Base-by-base conservation (phyloP, 53 echinoderm and acorn worm genomes). In the Antedon mediterranea region DNA sequence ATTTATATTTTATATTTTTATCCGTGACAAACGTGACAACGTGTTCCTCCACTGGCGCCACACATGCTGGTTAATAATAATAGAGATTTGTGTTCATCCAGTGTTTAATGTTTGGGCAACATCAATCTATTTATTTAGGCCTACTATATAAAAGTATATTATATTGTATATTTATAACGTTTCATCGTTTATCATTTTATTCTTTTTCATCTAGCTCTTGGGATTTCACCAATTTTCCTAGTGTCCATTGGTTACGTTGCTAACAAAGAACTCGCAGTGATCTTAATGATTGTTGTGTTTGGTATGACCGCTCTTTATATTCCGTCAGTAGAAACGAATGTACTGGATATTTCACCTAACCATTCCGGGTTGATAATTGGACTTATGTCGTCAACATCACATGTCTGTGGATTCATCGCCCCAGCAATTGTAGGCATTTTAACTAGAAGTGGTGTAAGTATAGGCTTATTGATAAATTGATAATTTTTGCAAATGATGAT, bases 181-280 rank as follows among this genome's bases (percentile, higher is more conserved):
- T n/a, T n/a, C n/a, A n/a, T n/a, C n/a, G n/a, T n/a, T n/a, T n/a
- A n/a, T n/a, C n/a, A n/a, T n/a, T n/a, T n/a, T n/a, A n/a, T n/a
- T n/a, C n/a, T n/a, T 11, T 37, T 37, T 37, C 37, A 28, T 43
- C 14, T 30, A 82, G 82, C 28, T 6, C 76, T 75, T 5, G 29
- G 75, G 13, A 70, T 76, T 71, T 75, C 82, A 15, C 31, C 82
- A 70, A 33, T 75, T 30, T 34, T 43, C 0, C 82, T 82, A 9
- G 82, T 82, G 31, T 70, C 34, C 31, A 43, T 44, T 15, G 82
- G 82, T n/a, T 82, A 82, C 71, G 43, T 76, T 30, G 43, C 71
- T 3, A 43, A 76, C 33, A 27, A 70, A 71, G 42, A 33, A 7
- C 32, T n/a, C 14, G 0, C 70, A 9, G 28, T 76, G 44, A 71